A percentile compares a stretch with the other conserved stretches of the same genome.
These are phyloP conservation scores for Notiomystis cincta DNA, from an alignment of 2,113 vertebrate genomes.

Conservation along the genomic window DNA sequence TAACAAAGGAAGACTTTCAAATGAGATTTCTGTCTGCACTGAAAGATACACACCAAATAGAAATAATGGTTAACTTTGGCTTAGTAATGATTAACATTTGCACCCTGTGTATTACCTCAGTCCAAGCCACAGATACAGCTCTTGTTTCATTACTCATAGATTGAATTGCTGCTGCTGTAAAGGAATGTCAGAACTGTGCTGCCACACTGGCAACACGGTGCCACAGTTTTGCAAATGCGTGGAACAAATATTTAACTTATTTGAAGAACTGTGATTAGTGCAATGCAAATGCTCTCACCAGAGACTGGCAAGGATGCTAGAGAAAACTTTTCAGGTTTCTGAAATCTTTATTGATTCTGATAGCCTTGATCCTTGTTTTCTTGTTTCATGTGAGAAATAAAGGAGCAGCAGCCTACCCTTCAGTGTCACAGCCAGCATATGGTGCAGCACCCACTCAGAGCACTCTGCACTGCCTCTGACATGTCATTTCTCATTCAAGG, in stretches of 20 bases:
- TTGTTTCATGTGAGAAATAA: neutral
- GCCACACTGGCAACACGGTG: neutral
- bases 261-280: neutral
- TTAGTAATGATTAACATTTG: neutral
- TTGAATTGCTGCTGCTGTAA: neutral
- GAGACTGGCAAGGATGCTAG: neutral
- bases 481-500: neutral
- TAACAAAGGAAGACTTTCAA: neutral
- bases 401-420: neutral
- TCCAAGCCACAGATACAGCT: neutral
- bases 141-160: neutral
- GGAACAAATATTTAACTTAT: neutral
- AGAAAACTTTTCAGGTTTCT: neutral
- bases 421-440: neutral
- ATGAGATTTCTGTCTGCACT: neutral
- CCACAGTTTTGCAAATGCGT: neutral
- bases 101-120: neutral
- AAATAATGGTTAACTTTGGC: neutral
- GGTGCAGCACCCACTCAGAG: neutral
- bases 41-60: neutral
- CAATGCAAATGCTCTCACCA: neutral
- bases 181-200: neutral
- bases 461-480: rapidly evolving
- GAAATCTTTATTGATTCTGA: neutral
- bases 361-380: neutral